phyloP scores from a whole-genome alignment of 1,140 invertebrate genomes.

The Phthorimaea operculella region DNA sequence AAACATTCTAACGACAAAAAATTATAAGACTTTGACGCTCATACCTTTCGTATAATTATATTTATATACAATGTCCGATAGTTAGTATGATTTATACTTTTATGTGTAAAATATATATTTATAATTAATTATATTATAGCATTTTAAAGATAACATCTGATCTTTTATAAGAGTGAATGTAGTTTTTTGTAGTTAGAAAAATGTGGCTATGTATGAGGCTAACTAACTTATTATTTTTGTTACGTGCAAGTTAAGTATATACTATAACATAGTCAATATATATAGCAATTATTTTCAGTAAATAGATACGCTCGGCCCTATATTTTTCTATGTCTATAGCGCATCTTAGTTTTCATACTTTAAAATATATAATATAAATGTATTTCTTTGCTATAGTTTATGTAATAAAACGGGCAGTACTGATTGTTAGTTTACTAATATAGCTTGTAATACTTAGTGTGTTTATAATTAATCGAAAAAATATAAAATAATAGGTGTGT shows the following conservation, averaged over 20 bases:
- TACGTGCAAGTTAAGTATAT: conserved; percentile 11
- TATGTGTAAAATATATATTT: conserved; percentile 13
- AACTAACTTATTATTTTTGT: conserved; percentile 20
- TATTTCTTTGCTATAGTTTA: not conserved
- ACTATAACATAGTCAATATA: conserved; percentile 8
- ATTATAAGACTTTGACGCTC: not conserved
- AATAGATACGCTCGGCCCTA: conserved; percentile 16
- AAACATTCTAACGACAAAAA: not conserved
- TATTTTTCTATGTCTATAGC: not conserved
- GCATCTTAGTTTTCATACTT: not conserved
- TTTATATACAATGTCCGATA: not conserved
- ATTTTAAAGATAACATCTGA: conserved; percentile 11
- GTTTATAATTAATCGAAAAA: conserved; percentile 17
- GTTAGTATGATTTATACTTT: not conserved
- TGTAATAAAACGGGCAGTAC: conserved; percentile 18
- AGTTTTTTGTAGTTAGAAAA: conserved; percentile 13
- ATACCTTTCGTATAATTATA: not conserved
- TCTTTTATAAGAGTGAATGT: conserved; percentile 14
- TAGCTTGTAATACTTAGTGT: conserved; percentile 13
- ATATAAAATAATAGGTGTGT: conserved; percentile 13
- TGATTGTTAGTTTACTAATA: conserved; percentile 16
- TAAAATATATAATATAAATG: too few relatives aligned
- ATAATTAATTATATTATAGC: conserved; percentile 14
- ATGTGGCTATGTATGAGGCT: conserved; percentile 8
- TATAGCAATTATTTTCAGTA: conserved; percentile 11